Percentiles rank a stretch among this genome's conserved stretches.
These are phyloP conservation scores for Pocillopora damicornis DNA, from an alignment of 64 coral and sea anemone species.

Conservation along the genomic window DNA sequence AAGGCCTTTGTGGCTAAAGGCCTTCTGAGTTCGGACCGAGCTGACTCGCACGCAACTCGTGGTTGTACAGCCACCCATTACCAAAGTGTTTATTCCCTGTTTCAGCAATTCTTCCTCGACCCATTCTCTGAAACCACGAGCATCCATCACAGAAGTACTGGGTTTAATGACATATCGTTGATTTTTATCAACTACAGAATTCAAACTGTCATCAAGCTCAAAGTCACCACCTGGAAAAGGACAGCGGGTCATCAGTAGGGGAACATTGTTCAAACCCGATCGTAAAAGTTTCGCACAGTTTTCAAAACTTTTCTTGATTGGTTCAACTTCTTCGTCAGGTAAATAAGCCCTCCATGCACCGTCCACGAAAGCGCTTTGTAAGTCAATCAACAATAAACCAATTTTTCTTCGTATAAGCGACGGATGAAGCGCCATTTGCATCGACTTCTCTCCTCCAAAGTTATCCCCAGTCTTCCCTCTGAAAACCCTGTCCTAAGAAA, in stretches of 20 bases:
- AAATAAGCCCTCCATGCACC: conserved; percentile 34
- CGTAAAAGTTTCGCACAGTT: conserved; percentile 38
- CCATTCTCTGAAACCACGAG: conserved; percentile 37
- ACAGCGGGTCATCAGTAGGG: conserved; percentile 36
- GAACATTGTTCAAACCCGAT: conserved; percentile 24
- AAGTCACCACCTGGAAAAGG: conserved; percentile 36
- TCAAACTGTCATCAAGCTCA: conserved; percentile 17
- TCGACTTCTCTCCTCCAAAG: not conserved
- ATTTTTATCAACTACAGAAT: conserved; percentile 25
- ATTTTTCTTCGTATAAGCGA: not conserved
- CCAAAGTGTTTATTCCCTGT: conserved; percentile 31
- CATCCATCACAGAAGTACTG: conserved; percentile 34
- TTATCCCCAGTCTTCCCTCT: not conserved
- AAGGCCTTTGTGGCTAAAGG: conserved; percentile 23
- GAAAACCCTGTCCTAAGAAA: too few relatives aligned
- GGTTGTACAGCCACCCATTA: conserved; percentile 43
- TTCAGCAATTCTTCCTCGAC: conserved; percentile 23
- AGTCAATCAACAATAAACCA: conserved; percentile 39
- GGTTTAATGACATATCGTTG: conserved; percentile 41
- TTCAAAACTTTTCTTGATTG: conserved; percentile 40
- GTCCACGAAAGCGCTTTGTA: conserved; percentile 41
- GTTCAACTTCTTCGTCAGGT: conserved; percentile 45
- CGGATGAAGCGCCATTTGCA: not conserved
- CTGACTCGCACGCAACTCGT: conserved; percentile 58
- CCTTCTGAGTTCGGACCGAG: conserved; percentile 15